A percentile compares a stretch with the other conserved stretches of the same genome.
These are phyloP conservation scores for Boleophthalmus pectinirostris DNA, from an alignment of 2,113 vertebrate species.

Conservation along the genomic window DNA sequence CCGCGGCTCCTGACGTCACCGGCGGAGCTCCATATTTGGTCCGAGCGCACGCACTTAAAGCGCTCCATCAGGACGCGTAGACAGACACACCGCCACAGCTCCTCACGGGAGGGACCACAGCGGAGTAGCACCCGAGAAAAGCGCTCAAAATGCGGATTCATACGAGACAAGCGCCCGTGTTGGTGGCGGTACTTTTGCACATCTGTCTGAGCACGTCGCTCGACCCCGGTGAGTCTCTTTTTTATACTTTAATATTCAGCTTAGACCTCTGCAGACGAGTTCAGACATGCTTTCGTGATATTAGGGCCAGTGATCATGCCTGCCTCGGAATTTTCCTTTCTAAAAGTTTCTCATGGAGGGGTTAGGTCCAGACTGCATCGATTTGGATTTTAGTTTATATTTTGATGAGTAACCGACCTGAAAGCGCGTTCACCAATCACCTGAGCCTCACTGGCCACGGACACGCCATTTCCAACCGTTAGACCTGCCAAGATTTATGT, in stretches of 20 bases:
- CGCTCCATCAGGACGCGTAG: background rate
- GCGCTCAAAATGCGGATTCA: background rate
- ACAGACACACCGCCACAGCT: no score
- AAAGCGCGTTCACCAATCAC: no score
- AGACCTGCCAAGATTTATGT: no score
- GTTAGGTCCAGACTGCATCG: no score
- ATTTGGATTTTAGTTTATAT: no score
- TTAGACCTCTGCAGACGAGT: background rate
- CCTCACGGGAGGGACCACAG: background rate
- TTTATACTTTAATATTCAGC: background rate
- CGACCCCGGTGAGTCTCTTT: background rate
- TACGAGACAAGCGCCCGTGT: background rate
- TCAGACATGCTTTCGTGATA: background rate
- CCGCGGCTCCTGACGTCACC: constrained; percentile 10
- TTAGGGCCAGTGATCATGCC: background rate
- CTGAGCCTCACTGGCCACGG: no score
- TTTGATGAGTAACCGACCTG: no score
- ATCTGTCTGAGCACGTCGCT: background rate
- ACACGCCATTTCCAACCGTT: no score
- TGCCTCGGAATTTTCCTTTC: background rate
- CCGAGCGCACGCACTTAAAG: background rate
- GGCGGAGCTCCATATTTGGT: constrained; percentile 67
- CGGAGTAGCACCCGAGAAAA: background rate
- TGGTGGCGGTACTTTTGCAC: background rate
- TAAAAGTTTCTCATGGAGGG: no score